Evolutionary conservation across 2,797 vertebrate species (phyloP), one percentile per base, ranked within the genome.

Genomic region (Heterohyrax brucei): DNA sequence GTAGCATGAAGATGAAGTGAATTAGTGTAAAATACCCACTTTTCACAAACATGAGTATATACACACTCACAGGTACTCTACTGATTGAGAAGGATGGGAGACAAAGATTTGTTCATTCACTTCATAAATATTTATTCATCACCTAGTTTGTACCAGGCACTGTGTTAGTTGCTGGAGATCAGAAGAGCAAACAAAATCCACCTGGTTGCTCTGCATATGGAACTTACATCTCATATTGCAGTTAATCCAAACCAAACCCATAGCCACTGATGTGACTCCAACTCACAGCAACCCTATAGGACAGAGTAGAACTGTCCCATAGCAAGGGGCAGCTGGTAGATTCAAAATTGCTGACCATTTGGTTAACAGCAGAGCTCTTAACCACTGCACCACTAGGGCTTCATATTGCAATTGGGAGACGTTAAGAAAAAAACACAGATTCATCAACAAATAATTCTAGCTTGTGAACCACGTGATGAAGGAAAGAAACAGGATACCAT

Each of bases 391-490:
- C 53, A 56, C 13, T 4, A 56, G 53, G 53, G 53, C 53, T 56
- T 16, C 13, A 39, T 0, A 30, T 19, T 76, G 33, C 10, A 76
- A 26, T 26, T 75, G 46, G 72, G 28, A 79, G 50, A 62, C 44
- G 3, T 33, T 70, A 7, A 46, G 59, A 73, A 62, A 87, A 64
- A 56, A 56, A 56, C 87, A 77, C 21, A n/a, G 88, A 75, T 44
- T 39, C n/a, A 89, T 4, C 21, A 46, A 79, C 76, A 84, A 83
- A 61, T 33, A 83, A 68, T 21, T 61, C 24, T 8, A 91, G 62
- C n/a, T 72, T 87, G 22, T 83, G 33, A 96, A 82, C 87, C 48
- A 39, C 10, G 26, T 26, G 72, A 33, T 56, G 64, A 72, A 95
- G 28, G n/a, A 92, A 73, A 90, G 50, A 59, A 85, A 70, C 7